Evolutionary conservation across 2,888 invertebrate genomes (phyloP), one percentile per base, ranked within the genome.

Genomic region (Lasius fuliginosus): DNA sequence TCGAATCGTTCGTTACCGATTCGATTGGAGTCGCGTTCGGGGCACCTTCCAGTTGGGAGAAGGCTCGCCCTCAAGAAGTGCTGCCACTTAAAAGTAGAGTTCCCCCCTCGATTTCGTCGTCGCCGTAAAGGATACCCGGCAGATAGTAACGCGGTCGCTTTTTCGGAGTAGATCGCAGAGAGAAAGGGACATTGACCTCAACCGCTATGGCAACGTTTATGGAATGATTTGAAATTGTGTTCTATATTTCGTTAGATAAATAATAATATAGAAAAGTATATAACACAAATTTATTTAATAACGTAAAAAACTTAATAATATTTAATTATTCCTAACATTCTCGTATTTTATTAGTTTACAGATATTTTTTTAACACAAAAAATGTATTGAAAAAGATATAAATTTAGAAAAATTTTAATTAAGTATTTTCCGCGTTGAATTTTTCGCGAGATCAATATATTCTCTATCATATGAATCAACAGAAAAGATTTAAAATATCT

Each of bases 1-100:
- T 93, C 90, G 90, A 93, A 93, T 92, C 93, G 92, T 94, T 94
- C 92, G 92, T 94, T 94, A 94, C 93, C 93, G 90, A 94, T 94
- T 94, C 94, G 93, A 94, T 94, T 92, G 93, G 90, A 88, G 87
- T 84, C 86, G 60, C 79, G 86, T 83, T 86, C 86, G 73, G 71
- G 60, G 74, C 84, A 84, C 73, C 85, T 86, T 84, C 53, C 69
- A 76, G 79, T 62, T 42, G 64, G 56, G 53, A 60, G 27, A 67
- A 62, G 73, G 69, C 58, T 79, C 84, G 46, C 27, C 60, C 71
- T 73, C 49, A 42, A 76, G 69, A 67, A 89, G 84, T 85, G 88
- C 60, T 81, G 73, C 89, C 89, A 88, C 89, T 89, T 89, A 84
- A 89, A 89, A 88, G 87, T 87, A 87, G 89, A 85, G 58, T 69